Evolutionary conservation across 2,113 vertebrate genomes (phyloP).

Genomic region (Vidua chalybeata): DNA sequence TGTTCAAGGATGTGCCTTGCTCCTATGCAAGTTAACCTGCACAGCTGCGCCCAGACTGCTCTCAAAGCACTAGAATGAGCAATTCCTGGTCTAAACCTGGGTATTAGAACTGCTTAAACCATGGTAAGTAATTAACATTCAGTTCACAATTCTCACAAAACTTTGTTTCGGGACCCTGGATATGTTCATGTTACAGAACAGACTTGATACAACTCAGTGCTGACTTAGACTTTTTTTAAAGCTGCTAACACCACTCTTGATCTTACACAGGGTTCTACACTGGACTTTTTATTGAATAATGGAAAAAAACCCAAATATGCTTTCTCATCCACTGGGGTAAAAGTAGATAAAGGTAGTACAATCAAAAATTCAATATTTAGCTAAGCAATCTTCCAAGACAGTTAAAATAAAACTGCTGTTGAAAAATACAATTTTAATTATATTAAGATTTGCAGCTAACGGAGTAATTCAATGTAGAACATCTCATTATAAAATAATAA

Average conservation of each 20-base stretch:
- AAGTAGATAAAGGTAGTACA: background rate
- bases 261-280: background rate
- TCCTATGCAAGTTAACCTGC: accelerated
- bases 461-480: background rate
- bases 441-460: background rate
- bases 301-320: background rate
- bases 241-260: background rate
- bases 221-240: background rate
- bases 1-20: background rate
- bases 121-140: background rate
- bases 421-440: background rate
- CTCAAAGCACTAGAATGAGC: background rate
- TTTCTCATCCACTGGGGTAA: background rate
- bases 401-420: background rate
- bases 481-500: background rate
- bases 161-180: background rate
- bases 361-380: background rate
- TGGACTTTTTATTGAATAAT: background rate
- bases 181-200: background rate
- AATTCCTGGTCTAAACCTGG: background rate
- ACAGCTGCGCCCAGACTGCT: background rate
- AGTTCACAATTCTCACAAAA: background rate
- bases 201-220: background rate
- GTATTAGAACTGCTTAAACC: background rate
- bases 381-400: background rate